A percentile compares a stretch with the other conserved stretches of the same genome.
These are phyloP conservation scores for Pao palembangensis DNA, from an alignment of 2,113 vertebrate genomes.

Conservation along the genomic window DNA sequence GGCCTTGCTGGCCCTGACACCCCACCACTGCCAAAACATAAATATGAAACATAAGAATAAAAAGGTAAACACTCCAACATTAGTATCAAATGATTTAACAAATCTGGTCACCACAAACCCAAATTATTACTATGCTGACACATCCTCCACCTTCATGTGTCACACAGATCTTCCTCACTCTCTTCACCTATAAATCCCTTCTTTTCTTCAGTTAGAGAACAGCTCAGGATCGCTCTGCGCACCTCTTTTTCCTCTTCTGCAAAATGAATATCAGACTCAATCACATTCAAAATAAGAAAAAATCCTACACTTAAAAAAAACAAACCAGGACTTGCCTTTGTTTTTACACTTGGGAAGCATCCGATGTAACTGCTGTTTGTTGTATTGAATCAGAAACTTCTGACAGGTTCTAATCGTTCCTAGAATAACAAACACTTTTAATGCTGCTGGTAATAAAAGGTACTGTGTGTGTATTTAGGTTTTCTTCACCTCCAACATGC, in stretches of 20 bases:
- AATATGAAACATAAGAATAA: too few species aligned
- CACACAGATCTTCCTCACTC: conserved; percentile 43
- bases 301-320: neutral
- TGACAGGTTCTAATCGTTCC: conserved; percentile 95
- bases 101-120: too few species aligned
- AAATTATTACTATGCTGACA: too few species aligned
- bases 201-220: conserved; percentile 59
- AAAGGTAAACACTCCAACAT: too few species aligned
- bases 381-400: conserved; percentile 90
- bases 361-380: conserved; percentile 81
- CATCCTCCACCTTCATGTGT: neutral
- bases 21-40: too few species aligned
- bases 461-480: neutral
- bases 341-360: conserved; percentile 82
- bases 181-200: conserved; percentile 63
- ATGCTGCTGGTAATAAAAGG: neutral
- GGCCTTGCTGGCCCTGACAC: too few species aligned
- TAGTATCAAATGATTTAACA: too few species aligned
- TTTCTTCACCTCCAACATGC: conserved; percentile 85
- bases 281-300: neutral
- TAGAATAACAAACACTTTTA: conserved; percentile 41
- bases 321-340: conserved; percentile 72
- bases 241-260: conserved; percentile 81
- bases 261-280: conserved; percentile 6
- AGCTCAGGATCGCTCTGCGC: conserved; percentile 78